These are phyloP conservation scores for Hafferia zeledoni DNA, from an alignment of 2,797 vertebrate genomes.

Conservation along the genomic window DNA sequence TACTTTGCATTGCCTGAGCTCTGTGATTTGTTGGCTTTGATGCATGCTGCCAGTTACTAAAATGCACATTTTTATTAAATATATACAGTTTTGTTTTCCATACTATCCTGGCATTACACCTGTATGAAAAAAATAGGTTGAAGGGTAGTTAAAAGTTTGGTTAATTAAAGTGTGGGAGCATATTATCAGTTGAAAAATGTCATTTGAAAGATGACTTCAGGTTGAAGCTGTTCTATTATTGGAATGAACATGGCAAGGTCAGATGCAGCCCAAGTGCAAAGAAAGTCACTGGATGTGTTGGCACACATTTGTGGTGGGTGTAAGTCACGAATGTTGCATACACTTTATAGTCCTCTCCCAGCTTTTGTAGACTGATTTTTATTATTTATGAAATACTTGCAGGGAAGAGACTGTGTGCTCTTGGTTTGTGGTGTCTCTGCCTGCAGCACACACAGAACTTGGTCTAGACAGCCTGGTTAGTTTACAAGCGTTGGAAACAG, in stretches of 20 bases:
- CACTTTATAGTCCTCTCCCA: not conserved
- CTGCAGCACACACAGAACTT: not conserved
- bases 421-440: not conserved
- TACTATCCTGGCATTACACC: not conserved
- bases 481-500: not conserved
- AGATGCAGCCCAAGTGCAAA: not conserved
- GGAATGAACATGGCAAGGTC: not conserved
- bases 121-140: not conserved
- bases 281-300: not conserved
- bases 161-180: not conserved
- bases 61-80: not conserved
- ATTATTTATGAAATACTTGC: not conserved
- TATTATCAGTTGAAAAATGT: not conserved
- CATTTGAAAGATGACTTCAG: not conserved
- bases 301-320: not conserved
- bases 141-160: not conserved
- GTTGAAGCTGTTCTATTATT: not conserved
- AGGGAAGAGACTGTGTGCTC: not conserved
- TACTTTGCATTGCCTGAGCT: not conserved
- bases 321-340: not conserved
- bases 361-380: not conserved
- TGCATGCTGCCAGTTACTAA: not conserved
- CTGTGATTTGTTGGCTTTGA: not conserved
- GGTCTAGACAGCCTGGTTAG: not conserved
- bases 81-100: not conserved